Evolutionary conservation across 2,113 vertebrate species (phyloP), one percentile per base, ranked within the genome.

Genomic region (Bothrops jararaca): DNA sequence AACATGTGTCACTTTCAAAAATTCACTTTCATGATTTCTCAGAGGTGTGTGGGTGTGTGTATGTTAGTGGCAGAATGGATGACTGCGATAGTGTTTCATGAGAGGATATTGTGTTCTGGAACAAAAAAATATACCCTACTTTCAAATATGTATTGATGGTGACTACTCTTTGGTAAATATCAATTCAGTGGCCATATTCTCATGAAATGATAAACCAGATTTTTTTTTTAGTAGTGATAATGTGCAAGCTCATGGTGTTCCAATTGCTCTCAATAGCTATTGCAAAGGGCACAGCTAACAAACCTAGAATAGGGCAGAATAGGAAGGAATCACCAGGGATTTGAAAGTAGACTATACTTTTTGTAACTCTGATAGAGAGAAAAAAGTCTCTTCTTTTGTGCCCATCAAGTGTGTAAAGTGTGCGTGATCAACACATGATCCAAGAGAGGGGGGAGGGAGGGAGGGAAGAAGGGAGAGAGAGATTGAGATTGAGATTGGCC

Each of bases 1-100:
- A 93, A 90, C 89, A 53, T 60, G 54, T 92, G 74, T 52, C 53
- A 90, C 89, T 90, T 93, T 93, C 45, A 93, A 86, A 80, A 86
- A 86, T 93, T 93, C 45, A 56, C 42, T 90, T 90, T 52, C 92
- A 53, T 90, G 34, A 18, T 54, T 93, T 24, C 56, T 86, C 10
- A 85, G 29, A 58, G 29, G 45, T 39, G 9, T 86, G 88, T 50
- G 45, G 5, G 20, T 80, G 3, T 22, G 74, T 80, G 34, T 80
- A 39, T 39, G 34, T 80, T 42, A 42, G 74, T 22, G 34, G 74
- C 34, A 42, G 74, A 42, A 80, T 80, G 74, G 74, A 80, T 80
- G 74, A 42, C 74, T 80, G 74, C 34, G 42, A 80, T 22, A 80
- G 20, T 80, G 34, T 42, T 50, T 80, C 18, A 3, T 80, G 34